Percentiles rank a stretch among this genome's conserved stretches.
Evolutionary conservation across 2,113 vertebrate species (phyloP).

Genomic region (Orthonyx spaldingii): DNA sequence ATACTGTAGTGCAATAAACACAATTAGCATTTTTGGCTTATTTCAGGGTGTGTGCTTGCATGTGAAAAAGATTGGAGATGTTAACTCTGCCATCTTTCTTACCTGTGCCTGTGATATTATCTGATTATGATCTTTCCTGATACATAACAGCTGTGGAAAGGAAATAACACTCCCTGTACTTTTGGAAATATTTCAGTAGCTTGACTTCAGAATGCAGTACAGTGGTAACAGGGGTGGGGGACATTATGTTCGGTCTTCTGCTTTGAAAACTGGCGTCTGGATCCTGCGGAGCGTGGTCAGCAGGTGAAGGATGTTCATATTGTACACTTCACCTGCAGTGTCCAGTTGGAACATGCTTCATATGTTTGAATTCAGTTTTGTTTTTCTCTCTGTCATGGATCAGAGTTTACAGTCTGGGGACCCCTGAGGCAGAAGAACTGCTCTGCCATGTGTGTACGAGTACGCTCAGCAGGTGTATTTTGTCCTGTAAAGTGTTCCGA

Average conservation of each 20-base stretch:
- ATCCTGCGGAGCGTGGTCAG: background rate
- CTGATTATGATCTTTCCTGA: background rate
- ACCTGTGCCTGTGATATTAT: background rate
- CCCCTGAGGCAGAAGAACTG: background rate
- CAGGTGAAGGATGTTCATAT: background rate
- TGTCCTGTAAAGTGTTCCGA: background rate
- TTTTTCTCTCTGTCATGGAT: background rate
- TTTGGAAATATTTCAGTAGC: background rate
- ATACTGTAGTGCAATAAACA: background rate
- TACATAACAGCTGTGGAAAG: background rate
- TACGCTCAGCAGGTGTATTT: background rate
- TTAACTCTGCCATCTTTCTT: background rate
- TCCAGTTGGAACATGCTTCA: background rate
- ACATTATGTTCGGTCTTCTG: background rate
- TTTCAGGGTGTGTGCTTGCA: background rate
- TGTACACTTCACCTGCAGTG: background rate
- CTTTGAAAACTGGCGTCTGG: background rate
- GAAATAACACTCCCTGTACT: background rate
- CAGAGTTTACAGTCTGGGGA: background rate
- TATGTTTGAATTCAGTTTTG: background rate
- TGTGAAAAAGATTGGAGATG: background rate
- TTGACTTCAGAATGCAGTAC: background rate
- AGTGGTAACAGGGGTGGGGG: background rate
- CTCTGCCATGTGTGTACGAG: background rate
- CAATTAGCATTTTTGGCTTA: background rate